These are phyloP conservation scores for Eucera pruinosa DNA, from an alignment of 2,888 invertebrate species.

Conservation along the genomic window DNA sequence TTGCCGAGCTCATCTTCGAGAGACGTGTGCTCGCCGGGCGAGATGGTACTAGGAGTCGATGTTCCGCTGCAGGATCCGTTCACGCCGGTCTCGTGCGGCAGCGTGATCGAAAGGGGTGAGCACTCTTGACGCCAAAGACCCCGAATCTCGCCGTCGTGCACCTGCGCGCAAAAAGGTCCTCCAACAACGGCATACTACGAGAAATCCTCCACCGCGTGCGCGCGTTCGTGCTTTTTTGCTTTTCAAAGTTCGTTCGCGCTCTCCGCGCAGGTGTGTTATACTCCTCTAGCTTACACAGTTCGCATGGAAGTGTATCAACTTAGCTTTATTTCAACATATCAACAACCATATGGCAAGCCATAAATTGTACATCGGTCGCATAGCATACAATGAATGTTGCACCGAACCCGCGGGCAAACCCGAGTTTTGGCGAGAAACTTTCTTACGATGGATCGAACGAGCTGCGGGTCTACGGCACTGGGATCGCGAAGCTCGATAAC, in stretches of 20 bases:
- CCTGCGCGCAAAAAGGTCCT: slow-evolving; percentile 71
- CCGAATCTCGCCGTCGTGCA: slow-evolving; percentile 77
- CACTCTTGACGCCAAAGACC: slow-evolving; percentile 80
- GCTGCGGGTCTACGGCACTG: too few species aligned
- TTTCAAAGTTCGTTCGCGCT: slow-evolving; percentile 26
- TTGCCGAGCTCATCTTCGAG: slow-evolving; percentile 82
- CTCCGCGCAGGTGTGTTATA: too few species aligned
- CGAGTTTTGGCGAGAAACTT: too few species aligned
- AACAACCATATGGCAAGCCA: too few species aligned
- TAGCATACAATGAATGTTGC: too few species aligned
- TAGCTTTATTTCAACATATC: too few species aligned
- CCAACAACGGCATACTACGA: slow-evolving; percentile 62
- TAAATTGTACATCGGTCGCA: too few species aligned
- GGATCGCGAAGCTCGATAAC: slow-evolving; percentile 1
- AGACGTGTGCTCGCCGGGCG: slow-evolving; percentile 83
- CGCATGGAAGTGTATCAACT: too few species aligned
- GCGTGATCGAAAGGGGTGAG: slow-evolving; percentile 81
- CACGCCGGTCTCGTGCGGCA: slow-evolving; percentile 77
- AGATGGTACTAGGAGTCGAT: slow-evolving; percentile 85
- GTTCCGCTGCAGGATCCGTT: slow-evolving; percentile 83
- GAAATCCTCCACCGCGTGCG: slow-evolving; percentile 29
- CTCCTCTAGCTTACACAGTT: too few species aligned
- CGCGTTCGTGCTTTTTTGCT: slow-evolving; percentile 2
- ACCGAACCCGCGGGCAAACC: too few species aligned
- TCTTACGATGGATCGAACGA: too few species aligned